Percentiles rank a stretch among this genome's conserved stretches.
Evolutionary conservation across 2,113 vertebrate genomes (phyloP).

Genomic region (Chaetops frenatus): DNA sequence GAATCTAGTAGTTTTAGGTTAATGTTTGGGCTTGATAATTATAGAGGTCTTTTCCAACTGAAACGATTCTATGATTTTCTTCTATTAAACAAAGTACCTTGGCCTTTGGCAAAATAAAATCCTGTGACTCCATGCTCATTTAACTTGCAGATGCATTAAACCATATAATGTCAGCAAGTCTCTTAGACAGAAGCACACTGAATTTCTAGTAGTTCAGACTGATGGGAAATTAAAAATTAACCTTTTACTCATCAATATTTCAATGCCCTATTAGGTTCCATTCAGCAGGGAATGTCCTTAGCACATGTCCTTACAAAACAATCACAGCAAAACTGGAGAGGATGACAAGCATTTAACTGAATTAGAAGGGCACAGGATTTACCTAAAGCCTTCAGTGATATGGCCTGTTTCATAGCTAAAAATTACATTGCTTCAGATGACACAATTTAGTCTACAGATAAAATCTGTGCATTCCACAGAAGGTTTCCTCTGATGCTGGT

Average conservation of each 20-base stretch:
- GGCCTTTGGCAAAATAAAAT: not conserved
- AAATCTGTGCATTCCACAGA: not conserved
- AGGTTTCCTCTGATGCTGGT: not conserved
- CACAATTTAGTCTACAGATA: not conserved
- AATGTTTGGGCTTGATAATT: not conserved
- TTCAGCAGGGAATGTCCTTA: not conserved
- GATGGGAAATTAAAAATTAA: conserved; percentile 59
- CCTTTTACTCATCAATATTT: conserved; percentile 43
- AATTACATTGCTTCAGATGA: not conserved
- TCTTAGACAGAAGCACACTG: conserved; percentile 10
- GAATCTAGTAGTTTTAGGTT: not conserved
- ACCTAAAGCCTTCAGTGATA: not conserved
- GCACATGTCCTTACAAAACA: not conserved
- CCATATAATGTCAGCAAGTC: not conserved
- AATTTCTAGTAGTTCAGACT: conserved; percentile 38
- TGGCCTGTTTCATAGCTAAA: not conserved
- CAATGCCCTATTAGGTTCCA: not conserved
- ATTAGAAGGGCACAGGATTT: not conserved
- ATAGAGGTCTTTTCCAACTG: not conserved
- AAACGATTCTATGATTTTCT: not conserved
- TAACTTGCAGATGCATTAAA: not conserved
- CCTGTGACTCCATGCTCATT: not conserved
- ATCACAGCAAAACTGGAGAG: not conserved
- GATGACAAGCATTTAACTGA: not conserved
- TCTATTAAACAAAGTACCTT: not conserved